These are phyloP conservation scores for Tringa solitaria DNA, from an alignment of 2,113 vertebrate species.

Conservation along the genomic window DNA sequence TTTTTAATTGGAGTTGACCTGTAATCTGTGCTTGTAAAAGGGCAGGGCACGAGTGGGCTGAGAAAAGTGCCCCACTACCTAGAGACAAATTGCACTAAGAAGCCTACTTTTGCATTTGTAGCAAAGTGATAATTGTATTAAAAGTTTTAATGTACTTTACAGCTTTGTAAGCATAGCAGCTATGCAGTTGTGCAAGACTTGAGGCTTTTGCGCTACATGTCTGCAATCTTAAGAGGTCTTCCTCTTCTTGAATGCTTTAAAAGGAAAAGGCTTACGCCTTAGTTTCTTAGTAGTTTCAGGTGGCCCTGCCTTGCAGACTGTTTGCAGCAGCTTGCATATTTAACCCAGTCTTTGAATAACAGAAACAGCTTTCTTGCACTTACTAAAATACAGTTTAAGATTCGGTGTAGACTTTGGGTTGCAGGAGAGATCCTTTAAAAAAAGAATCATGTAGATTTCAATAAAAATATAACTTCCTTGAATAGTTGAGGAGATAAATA, in stretches of 20 bases:
- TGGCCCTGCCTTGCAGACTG: not conserved
- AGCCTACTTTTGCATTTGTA: not conserved
- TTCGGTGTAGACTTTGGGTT: not conserved
- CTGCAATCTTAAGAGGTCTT: not conserved
- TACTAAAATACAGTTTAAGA: not conserved
- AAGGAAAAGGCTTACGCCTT: not conserved
- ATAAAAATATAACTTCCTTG: not conserved
- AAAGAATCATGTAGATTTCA: not conserved
- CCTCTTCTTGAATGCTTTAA: not conserved
- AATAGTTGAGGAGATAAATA: not conserved
- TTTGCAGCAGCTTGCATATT: not conserved
- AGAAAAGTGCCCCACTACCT: rapidly evolving
- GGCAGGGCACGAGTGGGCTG: not conserved
- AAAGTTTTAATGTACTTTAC: not conserved
- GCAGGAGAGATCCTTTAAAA: not conserved
- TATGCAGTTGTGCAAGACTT: not conserved
- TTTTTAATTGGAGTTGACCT: not conserved
- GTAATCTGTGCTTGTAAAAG: not conserved
- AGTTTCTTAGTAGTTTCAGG: not conserved
- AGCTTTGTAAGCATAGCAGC: not conserved
- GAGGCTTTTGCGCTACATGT: not conserved
- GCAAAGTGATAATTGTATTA: not conserved
- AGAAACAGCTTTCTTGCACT: not conserved
- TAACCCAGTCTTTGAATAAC: not conserved
- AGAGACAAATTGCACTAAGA: not conserved